Evolutionary conservation across 2,113 vertebrate species (phyloP), one percentile per base, ranked within the genome.

Genomic region (Dicrurus megarhynchus): DNA sequence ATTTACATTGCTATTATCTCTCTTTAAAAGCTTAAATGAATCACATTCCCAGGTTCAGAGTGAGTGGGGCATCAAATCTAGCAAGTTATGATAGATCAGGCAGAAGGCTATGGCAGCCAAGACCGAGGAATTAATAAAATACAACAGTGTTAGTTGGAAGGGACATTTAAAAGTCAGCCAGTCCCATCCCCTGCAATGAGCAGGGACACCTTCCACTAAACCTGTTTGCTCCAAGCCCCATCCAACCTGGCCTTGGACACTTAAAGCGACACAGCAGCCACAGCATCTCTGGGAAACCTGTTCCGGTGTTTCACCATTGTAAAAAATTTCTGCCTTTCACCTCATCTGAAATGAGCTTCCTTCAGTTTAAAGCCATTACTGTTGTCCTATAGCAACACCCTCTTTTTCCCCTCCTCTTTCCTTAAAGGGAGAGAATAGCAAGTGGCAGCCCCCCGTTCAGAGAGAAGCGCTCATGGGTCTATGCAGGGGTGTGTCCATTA

Each of bases 1-100:
- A 93, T 96, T 95, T 97, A 80, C 56, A 47, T 68, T 88, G 93
- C 64, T 73, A 86, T 73, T 96, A 78, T 89, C 74, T 37, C 59
- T 83, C 52, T 69, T 82, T 90, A 95, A 96, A 94, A 63, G n/a
- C 71, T 88, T 77, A 95, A 94, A 74, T 56, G 12, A 88, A 67
- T 95, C 52, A 41, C 33, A 37, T 77, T 90, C 23, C 78, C 57
- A 55, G 23, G 49, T 79, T 94, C 56, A 28, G 37, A 94, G 30
- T 57, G 47, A 70, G 16, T 32, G 15, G 19, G 10, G 7, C 19
- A 60, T 69, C 59, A 76, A 22, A 69, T 24, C 41, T 24, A 65
- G 57, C 41, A 65, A 74, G 50, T 0, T 76, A 26, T 33, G 82
- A 37, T 6, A 80, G 59, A 42, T 64, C 17, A 71, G 65, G 67